Evolutionary conservation across 2,888 invertebrate species (phyloP), one percentile per base, ranked within the genome.

Genomic region (Resseliella maxima): DNA sequence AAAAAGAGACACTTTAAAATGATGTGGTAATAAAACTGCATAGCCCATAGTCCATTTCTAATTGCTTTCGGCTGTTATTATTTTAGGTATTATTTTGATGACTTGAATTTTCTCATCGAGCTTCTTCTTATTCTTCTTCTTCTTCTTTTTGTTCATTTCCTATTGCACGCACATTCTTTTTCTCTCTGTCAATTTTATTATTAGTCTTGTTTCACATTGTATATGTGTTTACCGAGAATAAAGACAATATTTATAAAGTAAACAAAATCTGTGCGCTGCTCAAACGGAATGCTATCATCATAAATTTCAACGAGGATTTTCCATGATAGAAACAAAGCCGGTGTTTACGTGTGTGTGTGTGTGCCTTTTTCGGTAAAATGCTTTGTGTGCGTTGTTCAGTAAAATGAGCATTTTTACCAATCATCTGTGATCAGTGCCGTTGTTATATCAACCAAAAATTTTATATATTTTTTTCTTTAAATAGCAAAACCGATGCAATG

Each of bases 391-490:
- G 24, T 12, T 18, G 15, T 50, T 50, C 10, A 50, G 50, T 21
- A 35, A 72, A 72, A 31, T 72, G 31, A 31, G 31, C 72, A 72
- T 72, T 35, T 35, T 12, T 72, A 31, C 31, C 31, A 72, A 72
- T 72, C 72, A 72, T 72, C 31, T 31, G 2, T 31, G 72, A 72
- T 72, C 72, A 35, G 31, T 27, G 15, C 21, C n/a, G 72, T 72
- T 72, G 72, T 72, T 72, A 72, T 72, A 72, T 72, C 72, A 72
- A 72, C 72, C 72, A 35, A 72, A 72, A 72, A 59, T 24, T 72
- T 5, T 3, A 5, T 3, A n/a, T 5, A 3, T 72, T 72, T 72
- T 72, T 72, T 27, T 72, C 15, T 15, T 2, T 1, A 72, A 27
- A 5, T 31, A 72, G 31, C 31, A 15, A 59, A 59, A 59, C n/a